These are phyloP conservation scores for Lepisosteus oculatus DNA, from an alignment of 2,113 vertebrate genomes.

Conservation along the genomic window DNA sequence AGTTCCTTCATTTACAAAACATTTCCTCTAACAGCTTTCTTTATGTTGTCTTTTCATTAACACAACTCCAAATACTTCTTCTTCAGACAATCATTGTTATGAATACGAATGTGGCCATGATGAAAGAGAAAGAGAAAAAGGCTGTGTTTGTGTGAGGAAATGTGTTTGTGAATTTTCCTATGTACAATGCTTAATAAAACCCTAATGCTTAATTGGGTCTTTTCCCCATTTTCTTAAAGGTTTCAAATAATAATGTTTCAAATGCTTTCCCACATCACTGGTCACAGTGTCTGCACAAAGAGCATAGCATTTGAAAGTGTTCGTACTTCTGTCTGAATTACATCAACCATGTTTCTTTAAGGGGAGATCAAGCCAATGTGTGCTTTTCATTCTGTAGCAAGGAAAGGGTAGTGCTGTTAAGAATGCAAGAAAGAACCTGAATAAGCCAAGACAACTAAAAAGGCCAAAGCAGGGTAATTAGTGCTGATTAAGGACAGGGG, in stretches of 20 bases:
- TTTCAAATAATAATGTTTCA: slow-evolving; percentile 45
- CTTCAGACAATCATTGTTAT: slow-evolving; percentile 69
- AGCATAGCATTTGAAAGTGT: slow-evolving; percentile 36
- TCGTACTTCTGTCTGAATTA: slow-evolving; percentile 39
- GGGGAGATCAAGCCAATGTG: slow-evolving; percentile 25
- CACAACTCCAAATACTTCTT: slow-evolving; percentile 71
- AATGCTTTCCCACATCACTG: slow-evolving; percentile 55
- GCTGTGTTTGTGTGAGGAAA: too few species aligned
- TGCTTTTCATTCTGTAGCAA: slow-evolving; percentile 32
- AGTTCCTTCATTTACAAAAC: slow-evolving; percentile 71
- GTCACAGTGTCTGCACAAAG: slow-evolving; percentile 49
- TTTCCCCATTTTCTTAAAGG: slow-evolving; percentile 36
- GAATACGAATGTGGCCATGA: slow-evolving; percentile 4
- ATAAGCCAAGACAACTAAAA: slow-evolving; percentile 51
- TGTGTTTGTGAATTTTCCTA: slow-evolving; percentile 58
- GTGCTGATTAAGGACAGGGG: slow-evolving; percentile 47
- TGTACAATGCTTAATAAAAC: slow-evolving; percentile 63
- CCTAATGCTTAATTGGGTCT: slow-evolving; percentile 45
- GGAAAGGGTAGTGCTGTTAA: slow-evolving; percentile 29
- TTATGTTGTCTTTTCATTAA: slow-evolving; percentile 75
- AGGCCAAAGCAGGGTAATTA: slow-evolving; percentile 45
- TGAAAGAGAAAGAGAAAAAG: neutral
- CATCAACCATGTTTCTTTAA: slow-evolving; percentile 44
- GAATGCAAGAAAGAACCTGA: slow-evolving; percentile 45
- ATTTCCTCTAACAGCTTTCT: slow-evolving; percentile 71